Evolutionary conservation across 2,113 vertebrate species (phyloP).

Genomic region (Rhipidura dahli): DNA sequence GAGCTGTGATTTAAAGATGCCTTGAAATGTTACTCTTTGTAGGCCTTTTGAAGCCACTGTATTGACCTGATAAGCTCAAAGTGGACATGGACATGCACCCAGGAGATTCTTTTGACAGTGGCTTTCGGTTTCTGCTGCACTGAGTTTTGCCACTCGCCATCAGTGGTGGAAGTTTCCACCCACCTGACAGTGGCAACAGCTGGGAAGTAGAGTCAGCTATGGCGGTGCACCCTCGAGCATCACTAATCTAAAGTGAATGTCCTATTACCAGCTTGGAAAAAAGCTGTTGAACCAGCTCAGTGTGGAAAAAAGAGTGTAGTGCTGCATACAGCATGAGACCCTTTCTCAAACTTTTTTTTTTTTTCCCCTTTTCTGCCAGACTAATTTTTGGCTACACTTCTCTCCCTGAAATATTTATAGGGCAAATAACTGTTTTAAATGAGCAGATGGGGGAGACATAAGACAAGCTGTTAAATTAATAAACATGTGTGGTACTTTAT

Average conservation of each 20-base stretch:
- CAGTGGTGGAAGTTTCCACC: conserved; percentile 31
- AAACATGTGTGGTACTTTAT: conserved; percentile 74
- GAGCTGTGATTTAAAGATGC: neutral
- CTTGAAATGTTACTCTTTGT: neutral
- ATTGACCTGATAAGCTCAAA: conserved; percentile 18
- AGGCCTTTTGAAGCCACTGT: neutral
- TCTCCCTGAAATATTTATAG: conserved; percentile 70
- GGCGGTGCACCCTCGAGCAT: neutral
- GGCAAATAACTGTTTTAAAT: conserved; percentile 72
- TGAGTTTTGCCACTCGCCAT: conserved; percentile 19
- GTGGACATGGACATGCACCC: neutral
- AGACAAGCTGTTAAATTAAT: conserved; percentile 80
- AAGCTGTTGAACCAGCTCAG: neutral
- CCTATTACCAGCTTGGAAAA: conserved; percentile 3
- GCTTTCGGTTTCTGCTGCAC: conserved; percentile 36
- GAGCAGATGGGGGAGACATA: conserved; percentile 77
- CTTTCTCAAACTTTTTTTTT: neutral
- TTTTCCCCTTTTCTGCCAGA: neutral
- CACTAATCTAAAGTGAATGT: conserved; percentile 60
- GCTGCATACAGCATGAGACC: neutral
- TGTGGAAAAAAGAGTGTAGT: neutral
- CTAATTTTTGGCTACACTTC: conserved; percentile 59
- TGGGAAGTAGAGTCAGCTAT: conserved; percentile 10
- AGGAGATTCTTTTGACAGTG: conserved; percentile 27
- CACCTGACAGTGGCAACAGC: conserved; percentile 39